Conservation (phyloP, 2,797 vertebrate genomes). For the Tarsius wallacei region DNA sequence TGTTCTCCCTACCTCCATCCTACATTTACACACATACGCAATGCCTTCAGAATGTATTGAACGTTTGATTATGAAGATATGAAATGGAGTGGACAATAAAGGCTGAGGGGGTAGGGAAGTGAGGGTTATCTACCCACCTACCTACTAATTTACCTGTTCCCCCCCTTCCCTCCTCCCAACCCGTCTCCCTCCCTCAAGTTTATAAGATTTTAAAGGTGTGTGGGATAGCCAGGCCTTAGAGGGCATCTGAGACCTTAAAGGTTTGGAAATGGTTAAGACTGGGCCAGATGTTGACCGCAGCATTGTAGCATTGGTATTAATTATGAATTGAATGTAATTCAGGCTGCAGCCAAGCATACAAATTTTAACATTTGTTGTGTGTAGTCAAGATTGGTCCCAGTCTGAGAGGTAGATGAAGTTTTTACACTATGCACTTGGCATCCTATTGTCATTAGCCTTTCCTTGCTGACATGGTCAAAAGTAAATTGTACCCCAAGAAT, state of each 20-base stretch:
- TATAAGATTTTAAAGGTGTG: slow-evolving; percentile 16
- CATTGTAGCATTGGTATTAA: not conserved
- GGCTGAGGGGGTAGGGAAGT: not conserved
- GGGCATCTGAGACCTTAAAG: not conserved
- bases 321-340: not conserved
- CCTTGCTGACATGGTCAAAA: not conserved
- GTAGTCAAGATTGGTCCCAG: not conserved
- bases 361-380: slow-evolving; percentile 23
- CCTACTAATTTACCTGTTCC: not conserved
- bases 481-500: not conserved
- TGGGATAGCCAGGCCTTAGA: not conserved
- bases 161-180: not conserved
- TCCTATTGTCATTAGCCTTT: not conserved
- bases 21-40: not conserved
- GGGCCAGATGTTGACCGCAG: not conserved
- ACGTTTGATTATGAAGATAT: slow-evolving; percentile 2
- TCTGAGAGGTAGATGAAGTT: not conserved
- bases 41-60: not conserved
- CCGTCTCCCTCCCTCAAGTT: not conserved
- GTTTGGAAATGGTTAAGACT: not conserved
- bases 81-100: not conserved
- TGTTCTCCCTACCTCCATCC: not conserved
- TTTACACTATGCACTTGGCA: not conserved
- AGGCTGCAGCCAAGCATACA: not conserved
- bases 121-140: not conserved